These are phyloP conservation scores for Opisthograptis luteolata DNA, from an alignment of 2,888 invertebrate species.

Conservation along the genomic window DNA sequence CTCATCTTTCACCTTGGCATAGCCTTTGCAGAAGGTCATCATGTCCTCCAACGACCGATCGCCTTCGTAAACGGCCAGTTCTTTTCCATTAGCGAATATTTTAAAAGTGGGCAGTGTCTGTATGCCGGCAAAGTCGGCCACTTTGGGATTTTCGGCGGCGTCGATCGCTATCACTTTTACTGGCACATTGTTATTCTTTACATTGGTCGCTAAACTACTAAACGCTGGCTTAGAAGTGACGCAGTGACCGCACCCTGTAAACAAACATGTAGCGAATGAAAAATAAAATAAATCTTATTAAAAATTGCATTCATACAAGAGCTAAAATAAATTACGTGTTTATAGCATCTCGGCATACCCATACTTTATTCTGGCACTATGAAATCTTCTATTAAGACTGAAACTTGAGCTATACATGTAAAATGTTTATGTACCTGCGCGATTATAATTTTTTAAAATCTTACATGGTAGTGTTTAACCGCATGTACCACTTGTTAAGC, in stretches of 20 bases:
- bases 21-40: constrained; percentile 70
- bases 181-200: constrained; percentile 66
- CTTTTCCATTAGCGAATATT: constrained; percentile 82
- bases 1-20: constrained; percentile 67
- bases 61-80: constrained; percentile 83
- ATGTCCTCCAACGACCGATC: constrained; percentile 83
- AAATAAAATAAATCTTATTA: too few relatives aligned
- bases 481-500: too few relatives aligned
- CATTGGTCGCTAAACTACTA: constrained; percentile 80
- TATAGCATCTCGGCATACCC: too few relatives aligned
- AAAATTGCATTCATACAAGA: too few relatives aligned
- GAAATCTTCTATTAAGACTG: too few relatives aligned
- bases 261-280: constrained; percentile 6
- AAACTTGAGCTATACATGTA: too few relatives aligned
- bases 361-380: too few relatives aligned
- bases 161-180: constrained; percentile 86
- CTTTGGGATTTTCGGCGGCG: constrained; percentile 85
- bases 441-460: too few relatives aligned
- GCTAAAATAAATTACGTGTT: too few relatives aligned
- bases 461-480: too few relatives aligned
- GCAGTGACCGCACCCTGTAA: constrained; percentile 90
- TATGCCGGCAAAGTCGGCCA: constrained; percentile 85
- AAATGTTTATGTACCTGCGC: too few relatives aligned
- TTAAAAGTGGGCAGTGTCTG: constrained; percentile 88
- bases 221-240: constrained; percentile 87